phyloP scores from a whole-genome alignment of 2,797 vertebrate genomes.

The Alauda arvensis region DNA sequence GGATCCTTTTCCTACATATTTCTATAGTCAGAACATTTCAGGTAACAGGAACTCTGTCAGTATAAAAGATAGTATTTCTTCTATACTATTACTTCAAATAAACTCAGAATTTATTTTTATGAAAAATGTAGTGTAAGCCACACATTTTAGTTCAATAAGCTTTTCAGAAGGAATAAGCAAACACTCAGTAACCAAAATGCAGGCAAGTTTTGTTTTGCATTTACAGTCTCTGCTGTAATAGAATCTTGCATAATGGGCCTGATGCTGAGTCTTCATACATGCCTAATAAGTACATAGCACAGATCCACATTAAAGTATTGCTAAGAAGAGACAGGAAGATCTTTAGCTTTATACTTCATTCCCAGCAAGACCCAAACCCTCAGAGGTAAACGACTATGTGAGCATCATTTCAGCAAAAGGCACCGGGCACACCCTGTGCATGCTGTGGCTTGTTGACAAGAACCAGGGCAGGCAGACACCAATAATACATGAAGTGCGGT shows the following conservation, averaged over 20 bases:
- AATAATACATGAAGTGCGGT: slow-evolving; percentile 95
- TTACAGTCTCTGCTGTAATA: slow-evolving; percentile 51
- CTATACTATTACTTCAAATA: slow-evolving; percentile 9
- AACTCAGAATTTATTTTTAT: slow-evolving; percentile 29
- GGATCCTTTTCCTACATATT: background rate
- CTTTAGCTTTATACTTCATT: slow-evolving; percentile 63
- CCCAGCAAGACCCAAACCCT: slow-evolving; percentile 57
- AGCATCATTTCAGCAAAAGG: slow-evolving; percentile 67
- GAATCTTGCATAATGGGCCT: slow-evolving; percentile 50
- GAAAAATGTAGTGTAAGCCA: slow-evolving; percentile 28
- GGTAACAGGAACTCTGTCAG: background rate
- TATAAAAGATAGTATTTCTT: slow-evolving; percentile 6
- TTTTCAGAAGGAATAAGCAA: slow-evolving; percentile 48
- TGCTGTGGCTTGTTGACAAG: slow-evolving; percentile 89
- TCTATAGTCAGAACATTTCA: background rate
- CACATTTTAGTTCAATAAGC: slow-evolving; percentile 14
- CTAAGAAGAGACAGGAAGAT: slow-evolving; percentile 66
- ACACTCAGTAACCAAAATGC: slow-evolving; percentile 36
- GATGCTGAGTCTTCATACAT: slow-evolving; percentile 48
- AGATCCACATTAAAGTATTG: slow-evolving; percentile 56
- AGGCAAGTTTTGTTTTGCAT: slow-evolving; percentile 53
- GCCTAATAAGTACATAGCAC: slow-evolving; percentile 48
- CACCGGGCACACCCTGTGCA: slow-evolving; percentile 76
- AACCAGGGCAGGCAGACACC: slow-evolving; percentile 91
- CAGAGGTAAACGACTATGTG: slow-evolving; percentile 61